Evolutionary conservation across 2,888 invertebrate genomes (phyloP), one percentile per base, ranked within the genome.

Genomic region (Chaetogeoica ovagalla): DNA sequence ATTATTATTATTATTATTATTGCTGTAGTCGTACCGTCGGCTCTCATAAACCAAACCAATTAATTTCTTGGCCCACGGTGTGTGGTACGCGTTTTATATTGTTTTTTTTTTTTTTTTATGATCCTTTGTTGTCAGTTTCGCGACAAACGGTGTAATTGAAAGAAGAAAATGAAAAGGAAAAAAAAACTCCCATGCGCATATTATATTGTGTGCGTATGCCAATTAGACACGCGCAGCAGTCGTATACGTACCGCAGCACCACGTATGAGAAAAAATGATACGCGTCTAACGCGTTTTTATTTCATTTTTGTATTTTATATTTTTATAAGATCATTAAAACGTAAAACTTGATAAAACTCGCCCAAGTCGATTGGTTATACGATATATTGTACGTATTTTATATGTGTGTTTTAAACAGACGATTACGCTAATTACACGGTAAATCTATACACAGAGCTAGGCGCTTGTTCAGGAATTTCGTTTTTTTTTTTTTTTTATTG

Each of bases 11-110:
- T 68, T 68, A 68, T 68, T 52, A 66, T 43, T 43, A 68, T 52
- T 59, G 3, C 13, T 43, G 9, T 43, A 55, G n/a, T n/a, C 48
- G 43, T 30, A 55, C 70, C 70, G 7, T 70, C n/a, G 37, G 37
- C 77, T 63, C 77, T 63, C 79, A 65, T 79, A 79, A 79, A 79
- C 79, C 63, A 71, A 79, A 79, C 79, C 79, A 79, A 79, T 79
- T 79, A 79, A 71, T 79, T 60, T 77, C n/a, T 71, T 70, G 43
- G 43, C 65, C 57, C 43, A 9, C 15, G 48, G 48, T 48, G 63
- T 30, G 63, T 30, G 79, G 63, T 57, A 37, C 55, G 30, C 8
- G 43, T 43, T 9, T 77, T 79, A 79, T 79, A 48, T 13, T 11
- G 48, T 63, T 63, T 43, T 39, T 39, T 39, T 7, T 39, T 39